phyloP scores from a whole-genome alignment of 2,888 invertebrate genomes.

The Caenorhabditis wallacei region DNA sequence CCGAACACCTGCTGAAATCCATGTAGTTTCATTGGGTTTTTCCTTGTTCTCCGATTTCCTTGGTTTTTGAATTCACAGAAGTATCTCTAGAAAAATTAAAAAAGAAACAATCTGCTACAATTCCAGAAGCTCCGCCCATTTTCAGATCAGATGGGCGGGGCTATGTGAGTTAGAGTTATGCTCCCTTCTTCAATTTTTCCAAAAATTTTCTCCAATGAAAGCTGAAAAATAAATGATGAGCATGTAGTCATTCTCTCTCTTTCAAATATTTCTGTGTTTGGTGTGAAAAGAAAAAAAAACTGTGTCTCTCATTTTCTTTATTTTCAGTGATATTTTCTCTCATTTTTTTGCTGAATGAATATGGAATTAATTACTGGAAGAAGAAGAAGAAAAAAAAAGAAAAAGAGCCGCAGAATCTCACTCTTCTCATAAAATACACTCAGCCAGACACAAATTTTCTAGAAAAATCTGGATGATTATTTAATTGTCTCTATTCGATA shows the following conservation, averaged over 20 bases:
- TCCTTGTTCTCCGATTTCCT: conserved; percentile 11
- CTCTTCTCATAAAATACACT: conserved; percentile 15
- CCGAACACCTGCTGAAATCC: conserved; percentile 31
- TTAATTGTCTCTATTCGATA: background rate
- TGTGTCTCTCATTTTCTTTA: background rate
- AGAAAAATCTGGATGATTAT: conserved; percentile 32
- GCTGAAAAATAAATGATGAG: too few relatives aligned
- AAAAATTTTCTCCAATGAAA: too few relatives aligned
- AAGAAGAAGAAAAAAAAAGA: conserved; percentile 9
- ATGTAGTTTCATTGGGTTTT: conserved; percentile 30
- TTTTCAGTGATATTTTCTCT: conserved; percentile 31
- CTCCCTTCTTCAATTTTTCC: conserved; percentile 1
- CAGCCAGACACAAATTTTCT: conserved; percentile 8
- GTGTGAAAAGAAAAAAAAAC: conserved; percentile 39
- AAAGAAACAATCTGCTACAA: too few relatives aligned
- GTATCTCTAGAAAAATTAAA: background rate
- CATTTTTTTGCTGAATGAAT: conserved; percentile 58
- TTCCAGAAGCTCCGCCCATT: too few relatives aligned
- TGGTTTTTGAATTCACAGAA: background rate
- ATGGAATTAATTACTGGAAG: conserved; percentile 63
- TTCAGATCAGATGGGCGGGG: too few relatives aligned
- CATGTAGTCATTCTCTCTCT: conserved; percentile 15
- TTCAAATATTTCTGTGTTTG: conserved; percentile 21
- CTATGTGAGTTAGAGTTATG: too few relatives aligned
- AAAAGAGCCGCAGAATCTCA: conserved; percentile 5